Base-by-base conservation (phyloP, 2,888 invertebrate genomes). In the Heteromurus nitidus region DNA sequence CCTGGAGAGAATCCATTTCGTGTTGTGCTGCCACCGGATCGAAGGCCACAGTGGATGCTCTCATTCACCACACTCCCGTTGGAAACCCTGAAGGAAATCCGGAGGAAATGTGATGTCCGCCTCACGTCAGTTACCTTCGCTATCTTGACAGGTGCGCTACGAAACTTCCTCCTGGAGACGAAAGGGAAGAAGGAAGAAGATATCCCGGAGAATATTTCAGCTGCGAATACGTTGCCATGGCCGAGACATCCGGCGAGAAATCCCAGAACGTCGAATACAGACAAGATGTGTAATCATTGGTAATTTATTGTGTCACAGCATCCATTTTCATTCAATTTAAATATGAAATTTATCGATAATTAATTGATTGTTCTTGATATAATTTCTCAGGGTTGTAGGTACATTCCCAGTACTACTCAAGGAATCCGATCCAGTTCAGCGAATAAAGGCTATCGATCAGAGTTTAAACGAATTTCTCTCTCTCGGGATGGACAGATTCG, bases 261-360 rank as follows among this genome's bases (percentile, higher is more conserved):
- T 20, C 31, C 22, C 0, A 16, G n/a, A 3, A 50, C 36, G 0
- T n/a, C 1, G 0, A 60, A 53, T 7, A 62, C 47, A 18, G 65
- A 77, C 22, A 76, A 72, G 36, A 18, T 82, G 1, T 82, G 77
- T 28, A 82, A 82, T 77, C 82, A 82, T 31, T 82, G 82, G 82
- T 11, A 55, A 55, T 13, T n/a, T n/a, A n/a, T n/a, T n/a, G n/a
- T n/a, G n/a, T n/a, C n/a, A n/a, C n/a, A n/a, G n/a, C n/a, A n/a
- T n/a, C n/a, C n/a, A 26, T 60, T 16, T 60, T 9, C 7, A 26
- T 16, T 24, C 1, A 60, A 16, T 26, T 24, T 60, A 24, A 18
- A 44, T 9, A 20, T 67, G 7, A 67, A 36, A 44, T 44, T 26
- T 16, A 30, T 26, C 22, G 1, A n/a, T n/a, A n/a, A n/a, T n/a